A percentile compares a stretch with the other conserved stretches of the same genome.
Evolutionary conservation across 2,888 invertebrate genomes (phyloP).

Genomic region (Hirtodrosophila duncani): DNA sequence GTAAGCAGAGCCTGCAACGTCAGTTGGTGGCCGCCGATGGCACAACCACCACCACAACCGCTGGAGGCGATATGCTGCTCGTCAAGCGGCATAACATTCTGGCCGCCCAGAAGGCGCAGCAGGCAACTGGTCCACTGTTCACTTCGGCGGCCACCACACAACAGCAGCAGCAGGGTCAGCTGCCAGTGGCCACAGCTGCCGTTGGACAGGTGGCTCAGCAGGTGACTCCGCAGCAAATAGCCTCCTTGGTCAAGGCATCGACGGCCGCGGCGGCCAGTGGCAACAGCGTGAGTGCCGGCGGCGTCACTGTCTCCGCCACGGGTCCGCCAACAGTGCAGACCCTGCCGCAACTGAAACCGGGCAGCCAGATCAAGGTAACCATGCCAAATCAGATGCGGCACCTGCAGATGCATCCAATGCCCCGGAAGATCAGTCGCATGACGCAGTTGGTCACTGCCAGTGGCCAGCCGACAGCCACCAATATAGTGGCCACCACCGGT

Average conservation of each 20-base stretch:
- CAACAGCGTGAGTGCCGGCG: constrained; percentile 57
- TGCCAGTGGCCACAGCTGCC: constrained; percentile 45
- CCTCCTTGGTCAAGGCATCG: constrained; percentile 77
- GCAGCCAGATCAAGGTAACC: constrained; percentile 79
- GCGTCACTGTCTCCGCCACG: constrained; percentile 72
- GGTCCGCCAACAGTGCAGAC: constrained; percentile 63
- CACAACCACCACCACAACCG: constrained; percentile 78
- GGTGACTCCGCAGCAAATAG: constrained; percentile 75
- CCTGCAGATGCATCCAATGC: constrained; percentile 81
- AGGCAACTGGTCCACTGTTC: constrained; percentile 78
- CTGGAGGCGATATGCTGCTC: constrained; percentile 80
- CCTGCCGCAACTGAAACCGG: constrained; percentile 77
- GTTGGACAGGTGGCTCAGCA: constrained; percentile 79
- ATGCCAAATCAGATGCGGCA: constrained; percentile 84
- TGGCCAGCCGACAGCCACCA: constrained; percentile 60
- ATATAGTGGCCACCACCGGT: constrained; percentile 45
- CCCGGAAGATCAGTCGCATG: constrained; percentile 83
- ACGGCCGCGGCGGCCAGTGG: constrained; percentile 75
- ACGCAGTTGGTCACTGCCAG: constrained; percentile 78
- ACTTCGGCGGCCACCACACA: constrained; percentile 59
- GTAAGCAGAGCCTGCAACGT: constrained; percentile 79
- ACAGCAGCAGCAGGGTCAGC: constrained; percentile 64
- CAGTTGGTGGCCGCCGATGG: constrained; percentile 79
- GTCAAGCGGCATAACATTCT: constrained; percentile 80
- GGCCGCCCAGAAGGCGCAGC: constrained; percentile 77